Base-by-base conservation (phyloP, 2,888 invertebrate genomes). In the Parasteatoda lunata region DNA sequence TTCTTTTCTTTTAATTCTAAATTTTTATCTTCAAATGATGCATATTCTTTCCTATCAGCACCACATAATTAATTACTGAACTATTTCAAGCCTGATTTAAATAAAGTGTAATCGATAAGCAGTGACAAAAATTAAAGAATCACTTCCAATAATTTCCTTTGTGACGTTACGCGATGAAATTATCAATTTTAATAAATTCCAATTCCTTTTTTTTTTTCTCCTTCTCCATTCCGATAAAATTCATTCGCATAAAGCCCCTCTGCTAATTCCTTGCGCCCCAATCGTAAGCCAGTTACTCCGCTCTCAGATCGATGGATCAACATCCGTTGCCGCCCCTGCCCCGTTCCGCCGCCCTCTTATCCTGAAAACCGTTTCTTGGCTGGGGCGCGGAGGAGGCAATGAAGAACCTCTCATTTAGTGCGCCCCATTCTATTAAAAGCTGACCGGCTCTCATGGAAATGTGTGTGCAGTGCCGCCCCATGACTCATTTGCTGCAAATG, bases 401-500 rank as follows among this genome's bases (percentile, higher is more conserved):
- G 59, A 59, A 59, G 59, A 59, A n/a, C 59, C 59, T n/a, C 59
- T 59, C 59, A 59, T 59, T 59, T 13, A 59, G 59, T 59, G 59
- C 59, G 59, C 59, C 59, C 59, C 52, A 66, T 81, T 81, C 81
- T 81, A 81, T 81, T 81, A 81, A 75, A 54, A 81, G 73, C 47
- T 51, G 48, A n/a, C 45, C 73, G 15, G 72, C 52, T 9, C 47
- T n/a, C 11, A 59, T 59, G 9, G 30, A 30, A 30, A 30, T 30
- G 30, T 30, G 30, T 30, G 30, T 30, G 30, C 11, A n/a, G 9
- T 9, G 52, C 52, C 79, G 49, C 70, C 51, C n/a, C 47, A 65
- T 85, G 84, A 85, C 70, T 85, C 84, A 85, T 68, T 72, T 73
- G 71, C 30, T 65, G 72, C 77, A 79, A 85, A 80, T 85, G 86